Percentiles rank a stretch among this genome's conserved stretches.
Evolutionary conservation across 2,888 invertebrate genomes (phyloP).

Genomic region (Dicycla oo): DNA sequence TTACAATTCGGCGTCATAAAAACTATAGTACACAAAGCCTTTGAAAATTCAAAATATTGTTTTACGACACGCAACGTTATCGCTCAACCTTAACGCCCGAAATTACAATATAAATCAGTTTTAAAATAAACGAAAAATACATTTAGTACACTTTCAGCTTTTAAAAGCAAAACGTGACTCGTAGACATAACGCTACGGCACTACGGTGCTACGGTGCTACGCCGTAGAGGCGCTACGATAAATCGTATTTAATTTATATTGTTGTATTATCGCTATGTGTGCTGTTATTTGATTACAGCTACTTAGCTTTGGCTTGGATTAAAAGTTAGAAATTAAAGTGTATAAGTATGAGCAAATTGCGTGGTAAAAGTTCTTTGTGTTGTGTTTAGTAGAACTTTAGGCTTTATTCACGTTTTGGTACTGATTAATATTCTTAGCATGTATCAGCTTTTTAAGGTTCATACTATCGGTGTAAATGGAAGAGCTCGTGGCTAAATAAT

Average conservation of each 20-base stretch:
- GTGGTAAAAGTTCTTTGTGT: conserved; percentile 38
- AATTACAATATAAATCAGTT: conserved; percentile 65
- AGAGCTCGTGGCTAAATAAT: no score
- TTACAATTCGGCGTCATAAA: conserved; percentile 41
- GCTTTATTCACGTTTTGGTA: conserved; percentile 1
- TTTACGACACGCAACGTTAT: conserved; percentile 73
- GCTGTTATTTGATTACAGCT: conserved; percentile 53
- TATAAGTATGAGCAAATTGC: conserved; percentile 41
- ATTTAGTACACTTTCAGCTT: conserved; percentile 52
- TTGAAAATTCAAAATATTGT: conserved; percentile 74
- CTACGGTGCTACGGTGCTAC: conserved; percentile 67
- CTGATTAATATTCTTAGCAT: conserved; percentile 16
- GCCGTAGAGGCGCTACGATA: conserved; percentile 73
- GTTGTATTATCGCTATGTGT: conserved; percentile 57
- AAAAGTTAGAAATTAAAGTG: conserved; percentile 28
- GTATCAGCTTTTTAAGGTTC: not conserved
- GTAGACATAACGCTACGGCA: conserved; percentile 71
- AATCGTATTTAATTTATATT: conserved; percentile 70
- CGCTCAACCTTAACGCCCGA: conserved; percentile 57
- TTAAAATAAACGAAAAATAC: conserved; percentile 62
- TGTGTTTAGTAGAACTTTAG: conserved; percentile 8
- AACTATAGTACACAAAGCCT: conserved; percentile 56
- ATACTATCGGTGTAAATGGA: conserved; percentile 9
- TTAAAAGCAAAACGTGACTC: conserved; percentile 66
- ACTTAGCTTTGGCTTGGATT: conserved; percentile 43